These are phyloP conservation scores for Pygoscelis antarcticus DNA, from an alignment of 2,113 vertebrate species.

Conservation along the genomic window DNA sequence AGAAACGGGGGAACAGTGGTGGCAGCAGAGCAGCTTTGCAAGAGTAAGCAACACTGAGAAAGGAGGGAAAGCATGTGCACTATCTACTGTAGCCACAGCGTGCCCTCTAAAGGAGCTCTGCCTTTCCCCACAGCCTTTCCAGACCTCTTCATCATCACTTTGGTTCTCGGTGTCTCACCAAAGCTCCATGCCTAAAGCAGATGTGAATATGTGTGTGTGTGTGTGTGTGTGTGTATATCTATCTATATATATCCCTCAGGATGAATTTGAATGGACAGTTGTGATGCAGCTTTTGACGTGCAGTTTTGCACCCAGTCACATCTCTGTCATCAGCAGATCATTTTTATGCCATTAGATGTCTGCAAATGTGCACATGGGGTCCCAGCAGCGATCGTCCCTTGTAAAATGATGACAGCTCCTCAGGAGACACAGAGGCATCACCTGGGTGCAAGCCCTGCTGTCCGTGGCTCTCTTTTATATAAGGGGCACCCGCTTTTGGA, in stretches of 20 bases:
- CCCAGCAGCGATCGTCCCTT: not conserved
- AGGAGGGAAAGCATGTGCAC: not conserved
- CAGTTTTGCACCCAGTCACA: not conserved
- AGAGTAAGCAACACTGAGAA: not conserved
- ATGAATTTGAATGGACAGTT: not conserved
- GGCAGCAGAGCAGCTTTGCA: not conserved
- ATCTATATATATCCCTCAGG: fast-evolving
- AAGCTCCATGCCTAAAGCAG: not conserved
- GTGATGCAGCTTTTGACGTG: not conserved
- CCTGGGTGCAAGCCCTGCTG: not conserved
- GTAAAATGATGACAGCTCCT: not conserved
- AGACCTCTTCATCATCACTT: not conserved
- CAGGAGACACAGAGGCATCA: not conserved
- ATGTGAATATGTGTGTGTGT: not conserved
- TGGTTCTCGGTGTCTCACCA: not conserved
- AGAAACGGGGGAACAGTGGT: fast-evolving
- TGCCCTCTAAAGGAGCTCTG: not conserved
- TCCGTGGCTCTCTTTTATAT: fast-evolving
- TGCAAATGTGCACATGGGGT: not conserved
- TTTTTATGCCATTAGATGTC: not conserved
- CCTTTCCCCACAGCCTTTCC: not conserved
- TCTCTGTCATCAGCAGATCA: not conserved
- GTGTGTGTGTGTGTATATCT: fast-evolving
- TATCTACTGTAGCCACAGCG: not conserved
- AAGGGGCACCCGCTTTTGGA: not conserved